These are phyloP conservation scores for Subacronicta megacephala DNA, from an alignment of 2,888 invertebrate species.

Conservation along the genomic window DNA sequence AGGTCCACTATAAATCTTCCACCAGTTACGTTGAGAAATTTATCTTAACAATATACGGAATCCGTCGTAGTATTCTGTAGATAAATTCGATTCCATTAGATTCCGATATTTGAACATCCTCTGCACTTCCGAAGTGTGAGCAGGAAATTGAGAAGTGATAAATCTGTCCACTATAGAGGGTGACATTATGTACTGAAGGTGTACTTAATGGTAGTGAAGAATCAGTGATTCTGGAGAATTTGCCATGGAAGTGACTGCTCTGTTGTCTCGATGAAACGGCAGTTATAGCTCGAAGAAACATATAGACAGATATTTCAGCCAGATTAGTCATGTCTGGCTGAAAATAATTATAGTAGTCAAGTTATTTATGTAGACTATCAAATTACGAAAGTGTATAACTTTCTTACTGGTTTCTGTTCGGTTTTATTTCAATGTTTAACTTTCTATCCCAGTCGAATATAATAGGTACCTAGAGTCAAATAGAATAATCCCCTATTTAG, in stretches of 20 bases:
- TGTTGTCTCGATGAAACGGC: constrained; percentile 43
- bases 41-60: constrained; percentile 45
- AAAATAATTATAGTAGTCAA: too few species aligned
- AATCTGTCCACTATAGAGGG: constrained; percentile 40
- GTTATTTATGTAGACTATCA: too few species aligned
- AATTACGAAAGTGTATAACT: too few species aligned
- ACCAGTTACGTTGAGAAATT: constrained; percentile 45
- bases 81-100: constrained; percentile 59
- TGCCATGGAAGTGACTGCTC: constrained; percentile 25
- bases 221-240: constrained; percentile 51
- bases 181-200: constrained; percentile 41
- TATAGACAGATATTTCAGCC: too few species aligned
- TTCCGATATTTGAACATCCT: constrained; percentile 61
- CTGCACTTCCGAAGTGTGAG: constrained; percentile 49
- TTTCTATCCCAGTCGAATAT: too few species aligned
- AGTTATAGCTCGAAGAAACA: constrained; percentile 42
- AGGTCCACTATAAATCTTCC: constrained; percentile 31
- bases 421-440: too few species aligned
- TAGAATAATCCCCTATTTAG: too few species aligned
- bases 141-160: constrained; percentile 53
- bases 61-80: constrained; percentile 35
- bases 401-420: too few species aligned
- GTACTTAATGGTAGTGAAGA: constrained; percentile 48
- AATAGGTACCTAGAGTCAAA: too few species aligned
- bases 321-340: too few species aligned